Evolutionary conservation across 2,888 invertebrate genomes (phyloP).

Genomic region (Pristionchus entomophagus): DNA sequence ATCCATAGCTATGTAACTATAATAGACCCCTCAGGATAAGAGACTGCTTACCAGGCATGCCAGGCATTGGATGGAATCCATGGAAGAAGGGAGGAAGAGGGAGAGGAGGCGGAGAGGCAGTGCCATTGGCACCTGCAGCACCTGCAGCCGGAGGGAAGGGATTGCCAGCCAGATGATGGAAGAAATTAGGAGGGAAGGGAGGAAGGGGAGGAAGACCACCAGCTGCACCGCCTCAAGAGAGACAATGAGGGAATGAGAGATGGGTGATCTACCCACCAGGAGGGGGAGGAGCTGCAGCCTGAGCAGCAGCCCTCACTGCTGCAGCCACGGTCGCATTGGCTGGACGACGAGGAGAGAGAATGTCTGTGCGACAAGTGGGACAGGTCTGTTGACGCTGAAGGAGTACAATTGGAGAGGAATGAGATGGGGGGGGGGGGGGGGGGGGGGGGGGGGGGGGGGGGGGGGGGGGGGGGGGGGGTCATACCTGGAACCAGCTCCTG

Average conservation of each 20-base stretch:
- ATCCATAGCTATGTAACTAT: too few relatives aligned
- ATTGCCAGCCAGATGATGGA: constrained; percentile 64
- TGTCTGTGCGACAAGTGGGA: constrained; percentile 86
- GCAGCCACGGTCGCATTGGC: background rate
- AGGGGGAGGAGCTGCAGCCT: constrained; percentile 52
- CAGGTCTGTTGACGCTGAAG: constrained; percentile 92
- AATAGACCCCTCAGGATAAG: too few relatives aligned
- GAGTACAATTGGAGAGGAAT: background rate
- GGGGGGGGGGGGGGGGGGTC: background rate
- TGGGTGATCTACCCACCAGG: background rate
- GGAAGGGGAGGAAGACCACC: constrained; percentile 44
- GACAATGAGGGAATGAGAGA: background rate
- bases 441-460: background rate
- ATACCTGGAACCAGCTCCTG: constrained; percentile 94
- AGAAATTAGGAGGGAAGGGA: constrained; percentile 50
- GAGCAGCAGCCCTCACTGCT: constrained; percentile 51
- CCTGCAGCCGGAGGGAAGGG: constrained; percentile 53
- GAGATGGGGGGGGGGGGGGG: background rate
- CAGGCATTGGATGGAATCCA: constrained; percentile 48
- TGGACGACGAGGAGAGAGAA: constrained; percentile 27
- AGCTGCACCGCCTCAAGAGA: background rate
- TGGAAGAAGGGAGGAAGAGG: constrained; percentile 63
- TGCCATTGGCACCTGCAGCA: constrained; percentile 47
- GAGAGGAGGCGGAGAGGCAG: constrained; percentile 34
- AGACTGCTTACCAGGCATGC: constrained; percentile 6